These are phyloP conservation scores for Silurus lanzhouensis DNA, from an alignment of 2,797 vertebrate genomes.

Conservation along the genomic window DNA sequence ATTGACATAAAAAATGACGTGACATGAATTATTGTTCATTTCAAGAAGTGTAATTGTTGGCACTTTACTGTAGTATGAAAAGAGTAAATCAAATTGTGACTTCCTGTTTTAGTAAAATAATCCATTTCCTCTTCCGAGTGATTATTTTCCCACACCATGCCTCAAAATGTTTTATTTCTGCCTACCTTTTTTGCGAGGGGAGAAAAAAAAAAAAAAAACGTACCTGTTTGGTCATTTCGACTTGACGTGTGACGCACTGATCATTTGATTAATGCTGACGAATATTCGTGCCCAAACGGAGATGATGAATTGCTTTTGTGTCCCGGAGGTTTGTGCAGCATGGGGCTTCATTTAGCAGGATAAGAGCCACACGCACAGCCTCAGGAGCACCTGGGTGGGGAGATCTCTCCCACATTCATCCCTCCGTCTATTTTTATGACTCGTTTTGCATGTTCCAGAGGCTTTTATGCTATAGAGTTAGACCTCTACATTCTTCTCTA, in stretches of 20 bases:
- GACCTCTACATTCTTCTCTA: slow-evolving; percentile 39
- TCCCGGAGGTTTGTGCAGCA: slow-evolving; percentile 36
- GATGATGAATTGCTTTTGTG: slow-evolving; percentile 51
- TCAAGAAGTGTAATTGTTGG: too few species aligned
- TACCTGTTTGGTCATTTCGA: neutral
- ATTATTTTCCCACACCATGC: neutral
- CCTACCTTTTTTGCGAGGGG: neutral
- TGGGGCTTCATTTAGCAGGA: slow-evolving; percentile 55
- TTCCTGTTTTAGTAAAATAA: neutral
- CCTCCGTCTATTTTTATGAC: slow-evolving; percentile 59
- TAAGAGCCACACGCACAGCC: slow-evolving; percentile 55
- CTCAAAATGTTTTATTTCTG: neutral
- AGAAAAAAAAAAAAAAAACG: neutral
- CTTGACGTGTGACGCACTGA: neutral
- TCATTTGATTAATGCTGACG: slow-evolving; percentile 47
- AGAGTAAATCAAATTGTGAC: neutral
- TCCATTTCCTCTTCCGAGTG: neutral
- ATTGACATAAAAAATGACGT: too few species aligned
- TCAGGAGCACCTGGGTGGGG: slow-evolving; percentile 51
- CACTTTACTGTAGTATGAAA: too few species aligned
- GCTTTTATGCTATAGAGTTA: slow-evolving; percentile 45
- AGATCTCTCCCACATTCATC: slow-evolving; percentile 42
- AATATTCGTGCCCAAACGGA: slow-evolving; percentile 11
- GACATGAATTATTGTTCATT: too few species aligned
- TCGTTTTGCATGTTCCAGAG: slow-evolving; percentile 58